Evolutionary conservation across 2,888 invertebrate species (phyloP).

Genomic region (Bimastos eiseni): DNA sequence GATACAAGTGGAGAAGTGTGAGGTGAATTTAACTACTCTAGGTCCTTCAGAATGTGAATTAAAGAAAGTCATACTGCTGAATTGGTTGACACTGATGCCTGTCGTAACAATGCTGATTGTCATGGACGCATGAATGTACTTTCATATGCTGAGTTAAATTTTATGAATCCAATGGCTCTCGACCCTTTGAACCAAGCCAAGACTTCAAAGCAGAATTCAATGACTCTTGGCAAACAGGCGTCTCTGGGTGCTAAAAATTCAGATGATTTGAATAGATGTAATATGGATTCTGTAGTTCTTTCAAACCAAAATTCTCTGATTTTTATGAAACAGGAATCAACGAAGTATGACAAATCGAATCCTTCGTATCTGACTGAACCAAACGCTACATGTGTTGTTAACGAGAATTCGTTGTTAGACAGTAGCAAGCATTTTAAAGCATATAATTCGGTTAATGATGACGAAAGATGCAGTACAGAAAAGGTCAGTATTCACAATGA

Average conservation of each 20-base stretch:
- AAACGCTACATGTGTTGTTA: not conserved
- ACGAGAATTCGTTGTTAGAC: not conserved
- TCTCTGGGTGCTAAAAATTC: not conserved
- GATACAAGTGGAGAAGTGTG: not conserved
- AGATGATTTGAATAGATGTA: not conserved
- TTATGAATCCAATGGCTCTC: not conserved
- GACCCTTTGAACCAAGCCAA: not conserved
- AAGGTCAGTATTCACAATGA: not conserved
- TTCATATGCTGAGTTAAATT: not conserved
- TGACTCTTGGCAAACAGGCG: not conserved
- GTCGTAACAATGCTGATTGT: not conserved
- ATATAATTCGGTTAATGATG: not conserved
- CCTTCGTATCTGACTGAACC: not conserved
- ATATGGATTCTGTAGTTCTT: not conserved
- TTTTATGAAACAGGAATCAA: not conserved
- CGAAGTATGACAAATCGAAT: not conserved
- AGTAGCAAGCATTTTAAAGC: not conserved
- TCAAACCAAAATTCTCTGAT: not conserved
- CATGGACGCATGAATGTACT: not conserved
- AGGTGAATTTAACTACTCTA: not conserved
- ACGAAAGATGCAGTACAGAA: not conserved
- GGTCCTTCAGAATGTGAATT: conserved; percentile 3
- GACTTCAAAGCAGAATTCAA: not conserved
- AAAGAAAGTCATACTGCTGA: not conserved
- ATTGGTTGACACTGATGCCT: not conserved